phyloP scores from a whole-genome alignment of 2,797 vertebrate species.

The Caiman crocodilus region DNA sequence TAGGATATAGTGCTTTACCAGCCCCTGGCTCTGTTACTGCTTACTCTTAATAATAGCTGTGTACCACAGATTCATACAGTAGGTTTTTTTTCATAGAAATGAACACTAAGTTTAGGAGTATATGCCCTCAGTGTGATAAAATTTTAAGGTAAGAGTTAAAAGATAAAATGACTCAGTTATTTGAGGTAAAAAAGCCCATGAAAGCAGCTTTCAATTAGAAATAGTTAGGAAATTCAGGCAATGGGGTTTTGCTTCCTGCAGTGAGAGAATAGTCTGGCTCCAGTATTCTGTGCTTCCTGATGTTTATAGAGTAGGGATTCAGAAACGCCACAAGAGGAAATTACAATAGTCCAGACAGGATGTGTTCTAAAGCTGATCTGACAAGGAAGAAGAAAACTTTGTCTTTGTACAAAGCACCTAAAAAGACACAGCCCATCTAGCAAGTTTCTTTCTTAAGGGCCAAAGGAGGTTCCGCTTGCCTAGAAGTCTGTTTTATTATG shows the following conservation, averaged over 20 bases:
- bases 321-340: background rate
- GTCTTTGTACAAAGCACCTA: no score
- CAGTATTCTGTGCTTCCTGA: accelerated
- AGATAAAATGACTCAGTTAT: background rate
- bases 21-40: accelerated
- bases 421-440: no score
- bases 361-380: background rate
- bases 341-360: background rate
- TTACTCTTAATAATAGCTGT: accelerated
- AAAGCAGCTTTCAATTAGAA: accelerated
- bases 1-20: accelerated
- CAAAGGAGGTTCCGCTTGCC: accelerated
- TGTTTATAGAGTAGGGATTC: background rate
- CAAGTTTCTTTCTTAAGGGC: background rate
- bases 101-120: accelerated
- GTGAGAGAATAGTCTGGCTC: background rate
- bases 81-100: no score
- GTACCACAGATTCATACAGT: accelerated
- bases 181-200: accelerated
- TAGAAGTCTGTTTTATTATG: background rate
- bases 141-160: accelerated
- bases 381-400: background rate
- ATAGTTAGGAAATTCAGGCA: background rate
- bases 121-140: accelerated
- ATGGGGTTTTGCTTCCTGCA: background rate